These are phyloP conservation scores for Tauraco erythrolophus DNA, from an alignment of 2,113 vertebrate genomes.

Conservation along the genomic window DNA sequence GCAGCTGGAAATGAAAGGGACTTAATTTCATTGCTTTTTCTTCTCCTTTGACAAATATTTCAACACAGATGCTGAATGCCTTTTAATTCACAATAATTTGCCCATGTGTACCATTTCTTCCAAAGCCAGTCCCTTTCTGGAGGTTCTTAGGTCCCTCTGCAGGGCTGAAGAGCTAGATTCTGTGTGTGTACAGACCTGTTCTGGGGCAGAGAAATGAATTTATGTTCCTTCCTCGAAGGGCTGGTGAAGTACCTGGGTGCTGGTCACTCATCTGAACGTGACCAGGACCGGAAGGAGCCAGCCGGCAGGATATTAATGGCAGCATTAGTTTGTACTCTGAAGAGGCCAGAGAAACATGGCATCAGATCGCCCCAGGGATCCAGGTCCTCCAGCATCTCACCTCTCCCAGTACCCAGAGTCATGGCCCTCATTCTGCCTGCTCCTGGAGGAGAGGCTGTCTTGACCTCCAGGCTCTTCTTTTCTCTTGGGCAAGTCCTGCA, in stretches of 20 bases:
- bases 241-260: neutral
- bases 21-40: neutral
- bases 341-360: neutral
- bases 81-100: neutral
- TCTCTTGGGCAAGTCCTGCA: neutral
- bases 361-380: neutral
- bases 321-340: neutral
- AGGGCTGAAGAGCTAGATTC: neutral
- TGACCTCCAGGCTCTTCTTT: neutral
- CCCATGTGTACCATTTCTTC: neutral
- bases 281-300: neutral
- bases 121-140: neutral
- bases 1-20: neutral
- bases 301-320: neutral
- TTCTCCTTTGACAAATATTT: neutral
- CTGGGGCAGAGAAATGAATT: neutral
- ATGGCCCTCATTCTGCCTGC: neutral
- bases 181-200: neutral
- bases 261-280: neutral
- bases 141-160: neutral
- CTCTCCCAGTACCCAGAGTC: neutral
- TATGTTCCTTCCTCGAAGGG: neutral
- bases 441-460: neutral
- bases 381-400: neutral
- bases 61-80: neutral